These are phyloP conservation scores for Gopherus evgoodei DNA, from an alignment of 2,113 vertebrate genomes.

Conservation along the genomic window DNA sequence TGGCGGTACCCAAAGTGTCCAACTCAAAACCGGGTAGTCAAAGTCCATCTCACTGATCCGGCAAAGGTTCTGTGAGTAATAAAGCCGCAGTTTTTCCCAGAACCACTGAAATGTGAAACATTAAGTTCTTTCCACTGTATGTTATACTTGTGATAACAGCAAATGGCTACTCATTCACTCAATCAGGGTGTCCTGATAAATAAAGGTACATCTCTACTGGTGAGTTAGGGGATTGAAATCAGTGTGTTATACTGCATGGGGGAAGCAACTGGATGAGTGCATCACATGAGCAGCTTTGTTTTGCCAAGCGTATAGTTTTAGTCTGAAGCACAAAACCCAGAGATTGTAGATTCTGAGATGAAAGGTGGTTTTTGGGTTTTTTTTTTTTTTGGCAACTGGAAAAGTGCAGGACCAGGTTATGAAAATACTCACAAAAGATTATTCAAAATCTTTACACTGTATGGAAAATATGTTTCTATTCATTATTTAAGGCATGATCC, in stretches of 20 bases:
- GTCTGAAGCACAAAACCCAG: not conserved
- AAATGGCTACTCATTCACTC: not conserved
- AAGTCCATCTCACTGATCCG: not conserved
- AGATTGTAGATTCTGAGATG: not conserved
- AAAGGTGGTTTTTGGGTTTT: not conserved
- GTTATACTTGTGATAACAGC: not conserved
- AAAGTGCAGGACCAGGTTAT: not conserved
- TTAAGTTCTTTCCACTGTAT: not conserved
- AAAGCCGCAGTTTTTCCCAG: not conserved
- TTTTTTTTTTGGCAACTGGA: not conserved
- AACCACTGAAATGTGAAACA: not conserved
- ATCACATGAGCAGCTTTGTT: not conserved
- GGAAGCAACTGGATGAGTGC: accelerated
- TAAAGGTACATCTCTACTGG: not conserved
- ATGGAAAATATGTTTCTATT: not conserved
- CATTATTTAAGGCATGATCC: not conserved
- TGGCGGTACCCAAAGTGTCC: not conserved
- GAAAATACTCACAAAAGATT: not conserved
- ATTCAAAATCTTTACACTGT: not conserved
- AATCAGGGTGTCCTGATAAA: not conserved
- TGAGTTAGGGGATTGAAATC: not conserved
- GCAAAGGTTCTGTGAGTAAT: not conserved
- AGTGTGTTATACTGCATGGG: accelerated
- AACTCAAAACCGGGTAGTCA: not conserved
- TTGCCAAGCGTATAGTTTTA: not conserved